Conservation (phyloP, 1,140 invertebrate species). For the Drosophila ohnishii region DNA sequence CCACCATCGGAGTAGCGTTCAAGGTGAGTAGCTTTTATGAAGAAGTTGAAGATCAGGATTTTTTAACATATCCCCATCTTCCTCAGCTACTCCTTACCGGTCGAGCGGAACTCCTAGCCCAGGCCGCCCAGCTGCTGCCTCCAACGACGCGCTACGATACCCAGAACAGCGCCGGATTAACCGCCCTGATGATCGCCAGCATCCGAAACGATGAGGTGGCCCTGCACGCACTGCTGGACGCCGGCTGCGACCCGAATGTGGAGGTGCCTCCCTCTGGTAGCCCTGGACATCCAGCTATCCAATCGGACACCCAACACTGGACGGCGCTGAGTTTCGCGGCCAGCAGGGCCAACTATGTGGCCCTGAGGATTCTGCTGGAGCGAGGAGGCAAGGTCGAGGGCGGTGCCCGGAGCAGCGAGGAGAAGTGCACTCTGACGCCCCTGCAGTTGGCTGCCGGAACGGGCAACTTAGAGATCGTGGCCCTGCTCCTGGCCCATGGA, state of each 20-base stretch:
- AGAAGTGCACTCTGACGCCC: constrained; percentile 93
- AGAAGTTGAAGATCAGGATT: neutral
- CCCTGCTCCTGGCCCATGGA: constrained; percentile 90
- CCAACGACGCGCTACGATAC: constrained; percentile 88
- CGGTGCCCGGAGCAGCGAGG: constrained; percentile 90
- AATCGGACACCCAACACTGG: constrained; percentile 91
- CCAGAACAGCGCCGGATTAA: constrained; percentile 90
- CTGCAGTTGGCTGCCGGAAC: constrained; percentile 92
- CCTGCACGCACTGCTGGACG: constrained; percentile 88
- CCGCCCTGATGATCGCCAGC: constrained; percentile 91
- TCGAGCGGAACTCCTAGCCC: constrained; percentile 89
- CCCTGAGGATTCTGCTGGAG: constrained; percentile 87
- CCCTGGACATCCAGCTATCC: constrained; percentile 84
- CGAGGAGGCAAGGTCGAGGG: constrained; percentile 93
- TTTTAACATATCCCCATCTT: neutral
- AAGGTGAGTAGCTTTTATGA: constrained; percentile 73
- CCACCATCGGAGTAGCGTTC: constrained; percentile 91
- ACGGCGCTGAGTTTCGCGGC: constrained; percentile 90
- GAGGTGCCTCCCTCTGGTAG: constrained; percentile 85
- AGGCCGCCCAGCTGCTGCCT: constrained; percentile 90
- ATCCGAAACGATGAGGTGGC: constrained; percentile 91
- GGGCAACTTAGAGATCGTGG: constrained; percentile 91
- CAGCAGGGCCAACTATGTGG: constrained; percentile 85
- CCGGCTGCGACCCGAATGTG: constrained; percentile 90
- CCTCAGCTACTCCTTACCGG: constrained; percentile 88